Percentiles rank a stretch among this genome's conserved stretches.
Conservation (phyloP, 2,113 vertebrate species). For the Nesoenas mayeri region DNA sequence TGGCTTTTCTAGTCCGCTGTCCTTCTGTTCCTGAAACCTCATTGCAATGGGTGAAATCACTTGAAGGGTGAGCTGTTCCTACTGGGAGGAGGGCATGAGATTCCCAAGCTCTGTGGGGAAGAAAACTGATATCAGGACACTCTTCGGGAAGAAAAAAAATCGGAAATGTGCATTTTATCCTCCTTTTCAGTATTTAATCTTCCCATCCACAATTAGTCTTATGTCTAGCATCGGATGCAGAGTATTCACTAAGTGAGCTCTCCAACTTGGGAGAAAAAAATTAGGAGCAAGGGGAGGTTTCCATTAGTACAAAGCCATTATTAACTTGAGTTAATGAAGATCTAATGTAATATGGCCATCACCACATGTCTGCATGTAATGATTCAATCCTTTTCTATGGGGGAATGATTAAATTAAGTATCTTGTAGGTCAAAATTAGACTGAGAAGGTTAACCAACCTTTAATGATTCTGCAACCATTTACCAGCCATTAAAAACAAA, state of each 20-base stretch:
- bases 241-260: background rate
- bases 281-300: slow-evolving; percentile 29
- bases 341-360: slow-evolving; percentile 63
- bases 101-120: background rate
- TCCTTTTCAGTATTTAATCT: background rate
- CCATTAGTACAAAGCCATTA: slow-evolving; percentile 55
- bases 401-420: slow-evolving; percentile 65
- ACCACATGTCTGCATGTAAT: slow-evolving; percentile 60
- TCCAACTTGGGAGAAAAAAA: background rate
- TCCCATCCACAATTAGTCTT: background rate
- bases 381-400: slow-evolving; percentile 38
- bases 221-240: background rate
- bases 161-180: background rate
- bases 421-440: slow-evolving; percentile 64
- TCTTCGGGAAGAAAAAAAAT: background rate
- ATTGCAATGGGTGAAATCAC: background rate
- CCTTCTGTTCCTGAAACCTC: background rate
- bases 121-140: background rate
- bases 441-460: slow-evolving; percentile 65
- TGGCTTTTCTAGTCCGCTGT: background rate
- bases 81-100: background rate
- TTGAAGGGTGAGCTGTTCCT: background rate
- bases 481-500: slow-evolving; percentile 64
- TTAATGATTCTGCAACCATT: slow-evolving; percentile 56
- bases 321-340: slow-evolving; percentile 69